Percentiles rank a stretch among this genome's conserved stretches.
Evolutionary conservation across 1,140 invertebrate genomes (phyloP).

Genomic region (Stegodyphus dumicola): DNA sequence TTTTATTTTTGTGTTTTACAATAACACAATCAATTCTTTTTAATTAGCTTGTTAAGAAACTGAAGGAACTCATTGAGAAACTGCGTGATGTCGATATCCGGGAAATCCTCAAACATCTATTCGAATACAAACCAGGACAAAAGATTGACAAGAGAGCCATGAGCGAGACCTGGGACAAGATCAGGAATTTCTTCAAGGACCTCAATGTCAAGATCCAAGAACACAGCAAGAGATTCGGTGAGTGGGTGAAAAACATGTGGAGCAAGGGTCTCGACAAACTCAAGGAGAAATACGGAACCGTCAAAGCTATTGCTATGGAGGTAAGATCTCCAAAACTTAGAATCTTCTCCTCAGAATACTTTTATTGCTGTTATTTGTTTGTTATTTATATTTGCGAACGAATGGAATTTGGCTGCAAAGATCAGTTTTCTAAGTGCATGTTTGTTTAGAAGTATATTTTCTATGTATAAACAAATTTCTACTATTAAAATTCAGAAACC

Average conservation of each 20-base stretch:
- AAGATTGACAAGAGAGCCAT: neutral
- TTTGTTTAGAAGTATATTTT: too few relatives aligned
- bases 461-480: too few relatives aligned
- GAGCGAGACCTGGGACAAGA: slow-evolving; percentile 29
- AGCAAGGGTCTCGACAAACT: slow-evolving; percentile 36
- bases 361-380: too few relatives aligned
- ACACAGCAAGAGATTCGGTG: slow-evolving; percentile 36
- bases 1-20: too few relatives aligned
- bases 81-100: neutral
- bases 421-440: too few relatives aligned
- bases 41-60: slow-evolving; percentile 4
- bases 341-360: too few relatives aligned
- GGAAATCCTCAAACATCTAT: slow-evolving; percentile 13
- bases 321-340: neutral
- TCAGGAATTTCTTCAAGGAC: slow-evolving; percentile 51
- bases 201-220: slow-evolving; percentile 45
- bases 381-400: too few relatives aligned
- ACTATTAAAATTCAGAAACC: too few relatives aligned
- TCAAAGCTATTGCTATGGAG: slow-evolving; percentile 54
- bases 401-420: too few relatives aligned
- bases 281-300: slow-evolving; percentile 41
- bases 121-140: neutral
- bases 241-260: slow-evolving; percentile 47
- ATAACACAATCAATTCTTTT: too few relatives aligned
- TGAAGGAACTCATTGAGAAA: slow-evolving; percentile 5